Evolutionary conservation across 2,113 vertebrate genomes (phyloP).

Genomic region (Mugil cephalus): DNA sequence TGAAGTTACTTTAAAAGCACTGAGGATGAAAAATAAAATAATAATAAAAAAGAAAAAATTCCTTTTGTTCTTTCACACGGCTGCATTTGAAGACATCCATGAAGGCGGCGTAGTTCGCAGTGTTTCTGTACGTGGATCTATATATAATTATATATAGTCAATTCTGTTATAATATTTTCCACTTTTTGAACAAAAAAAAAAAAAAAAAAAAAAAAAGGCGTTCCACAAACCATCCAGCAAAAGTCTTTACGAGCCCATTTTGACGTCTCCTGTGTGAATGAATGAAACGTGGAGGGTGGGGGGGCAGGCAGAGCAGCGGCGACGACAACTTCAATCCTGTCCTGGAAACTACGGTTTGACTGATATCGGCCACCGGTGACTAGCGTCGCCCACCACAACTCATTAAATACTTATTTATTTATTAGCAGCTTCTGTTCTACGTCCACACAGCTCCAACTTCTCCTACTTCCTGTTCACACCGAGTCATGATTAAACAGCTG

Average conservation of each 20-base stretch:
- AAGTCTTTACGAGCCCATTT: not conserved
- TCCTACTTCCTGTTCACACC: too few relatives aligned
- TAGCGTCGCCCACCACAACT: too few relatives aligned
- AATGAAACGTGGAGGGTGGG: constrained; percentile 28
- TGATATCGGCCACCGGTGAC: constrained; percentile 34
- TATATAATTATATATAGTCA: constrained; percentile 57
- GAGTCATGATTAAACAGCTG: too few relatives aligned
- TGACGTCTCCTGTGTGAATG: constrained; percentile 28
- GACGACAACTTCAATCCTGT: constrained; percentile 46
- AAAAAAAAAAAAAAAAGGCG: not conserved
- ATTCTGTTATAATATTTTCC: constrained; percentile 72
- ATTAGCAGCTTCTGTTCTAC: too few relatives aligned
- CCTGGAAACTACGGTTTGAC: constrained; percentile 39
- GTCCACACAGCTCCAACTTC: too few relatives aligned
- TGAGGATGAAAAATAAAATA: constrained; percentile 37
- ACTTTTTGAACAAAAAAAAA: constrained; percentile 69
- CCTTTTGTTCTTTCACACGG: constrained; percentile 22
- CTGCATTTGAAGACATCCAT: constrained; percentile 14
- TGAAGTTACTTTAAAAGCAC: constrained; percentile 12
- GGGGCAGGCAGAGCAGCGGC: not conserved
- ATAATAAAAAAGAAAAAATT: constrained; percentile 44
- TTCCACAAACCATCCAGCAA: too few relatives aligned
- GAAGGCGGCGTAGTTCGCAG: constrained; percentile 31
- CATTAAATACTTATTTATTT: too few relatives aligned
- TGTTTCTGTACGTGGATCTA: constrained; percentile 63